phyloP scores from a whole-genome alignment of 2,797 vertebrate species.

The Babyrousa celebensis region DNA sequence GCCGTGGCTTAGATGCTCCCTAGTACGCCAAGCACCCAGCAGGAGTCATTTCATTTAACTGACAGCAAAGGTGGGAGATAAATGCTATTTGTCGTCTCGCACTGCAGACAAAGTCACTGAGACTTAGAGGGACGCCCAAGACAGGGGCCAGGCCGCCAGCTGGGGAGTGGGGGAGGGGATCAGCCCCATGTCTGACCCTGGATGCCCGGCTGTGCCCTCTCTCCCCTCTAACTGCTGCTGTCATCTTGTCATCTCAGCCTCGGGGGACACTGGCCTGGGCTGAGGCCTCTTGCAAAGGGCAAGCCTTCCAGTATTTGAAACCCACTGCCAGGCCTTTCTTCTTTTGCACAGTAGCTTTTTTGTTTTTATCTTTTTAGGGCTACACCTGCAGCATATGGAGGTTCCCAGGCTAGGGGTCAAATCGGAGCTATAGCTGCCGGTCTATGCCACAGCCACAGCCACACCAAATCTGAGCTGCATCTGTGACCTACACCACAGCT shows the following conservation, averaged over 20 bases:
- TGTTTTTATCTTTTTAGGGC: too few relatives aligned
- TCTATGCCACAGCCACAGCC: too few relatives aligned
- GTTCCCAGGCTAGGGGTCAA: too few relatives aligned
- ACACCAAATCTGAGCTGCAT: too few relatives aligned
- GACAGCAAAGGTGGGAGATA: not conserved
- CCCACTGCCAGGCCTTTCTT: not conserved
- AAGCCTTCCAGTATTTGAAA: not conserved
- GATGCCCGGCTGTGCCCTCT: rapidly evolving
- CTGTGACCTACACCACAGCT: too few relatives aligned
- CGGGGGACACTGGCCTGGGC: not conserved
- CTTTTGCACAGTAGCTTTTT: rapidly evolving
- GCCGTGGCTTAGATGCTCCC: rapidly evolving
- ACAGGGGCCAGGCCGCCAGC: rapidly evolving
- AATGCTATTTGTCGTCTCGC: rapidly evolving
- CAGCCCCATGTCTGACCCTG: rapidly evolving
- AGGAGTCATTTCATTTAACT: too few relatives aligned
- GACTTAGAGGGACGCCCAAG: not conserved
- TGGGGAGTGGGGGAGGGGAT: not conserved
- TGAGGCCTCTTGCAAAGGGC: not conserved
- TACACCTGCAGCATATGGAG: too few relatives aligned
- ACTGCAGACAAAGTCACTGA: not conserved
- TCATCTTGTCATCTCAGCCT: not conserved
- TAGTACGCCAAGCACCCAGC: rapidly evolving
- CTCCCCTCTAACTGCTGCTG: not conserved
- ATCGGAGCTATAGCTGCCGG: too few relatives aligned